Evolutionary conservation across 2,797 vertebrate species (phyloP).

Genomic region (Pangasius djambal): DNA sequence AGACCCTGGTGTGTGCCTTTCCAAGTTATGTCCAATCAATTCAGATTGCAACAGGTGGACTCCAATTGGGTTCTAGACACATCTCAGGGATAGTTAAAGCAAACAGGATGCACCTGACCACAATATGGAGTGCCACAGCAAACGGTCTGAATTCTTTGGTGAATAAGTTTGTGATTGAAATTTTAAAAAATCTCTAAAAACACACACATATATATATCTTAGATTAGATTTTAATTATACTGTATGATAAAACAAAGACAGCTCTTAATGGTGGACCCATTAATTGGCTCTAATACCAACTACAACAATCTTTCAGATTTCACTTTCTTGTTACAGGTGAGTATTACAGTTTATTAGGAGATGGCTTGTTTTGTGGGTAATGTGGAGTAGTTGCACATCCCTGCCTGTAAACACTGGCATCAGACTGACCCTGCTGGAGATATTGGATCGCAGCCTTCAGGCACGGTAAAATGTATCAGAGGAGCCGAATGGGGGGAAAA

Average conservation of each 20-base stretch:
- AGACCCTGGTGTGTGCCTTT: not conserved
- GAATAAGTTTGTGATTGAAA: too few relatives aligned
- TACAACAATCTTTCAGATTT: not conserved
- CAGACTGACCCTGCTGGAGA: conserved; percentile 60
- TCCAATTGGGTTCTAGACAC: too few relatives aligned
- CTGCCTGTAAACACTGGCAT: conserved; percentile 64
- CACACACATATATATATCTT: too few relatives aligned
- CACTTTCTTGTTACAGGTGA: not conserved
- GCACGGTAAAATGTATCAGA: conserved; percentile 63
- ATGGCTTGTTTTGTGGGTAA: not conserved
- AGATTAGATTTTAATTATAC: not conserved
- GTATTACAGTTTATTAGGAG: not conserved
- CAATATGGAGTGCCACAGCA: not conserved
- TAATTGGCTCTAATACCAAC: not conserved
- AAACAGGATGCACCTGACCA: not conserved
- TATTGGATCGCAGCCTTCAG: conserved; percentile 63
- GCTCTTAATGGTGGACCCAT: not conserved
- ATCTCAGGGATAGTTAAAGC: too few relatives aligned
- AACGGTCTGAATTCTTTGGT: not conserved
- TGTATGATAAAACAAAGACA: not conserved
- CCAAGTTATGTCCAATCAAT: not conserved
- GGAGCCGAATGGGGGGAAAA: not conserved
- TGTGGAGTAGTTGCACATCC: conserved; percentile 46
- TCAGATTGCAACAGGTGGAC: not conserved
- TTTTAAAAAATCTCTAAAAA: too few relatives aligned